Evolutionary conservation across 2,797 vertebrate species (phyloP), one percentile per base, ranked within the genome.

Genomic region (Hylomyscus alleni): DNA sequence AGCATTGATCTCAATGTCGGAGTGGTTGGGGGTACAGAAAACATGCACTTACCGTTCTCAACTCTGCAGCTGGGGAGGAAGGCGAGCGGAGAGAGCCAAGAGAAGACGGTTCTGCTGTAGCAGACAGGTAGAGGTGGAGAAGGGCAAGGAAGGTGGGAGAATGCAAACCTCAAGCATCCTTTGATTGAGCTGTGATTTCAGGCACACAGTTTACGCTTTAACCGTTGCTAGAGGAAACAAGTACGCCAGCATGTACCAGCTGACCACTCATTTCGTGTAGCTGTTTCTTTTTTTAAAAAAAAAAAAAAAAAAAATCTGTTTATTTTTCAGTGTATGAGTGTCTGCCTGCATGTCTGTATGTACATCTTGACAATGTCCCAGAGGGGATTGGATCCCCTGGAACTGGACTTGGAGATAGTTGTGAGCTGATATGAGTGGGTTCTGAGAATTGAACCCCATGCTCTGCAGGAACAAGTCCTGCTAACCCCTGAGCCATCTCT

Each of bases 1-100:
- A 95, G 31, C 12, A 29, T 80, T 80, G 52, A 72, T 91, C 34
- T 77, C 37, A 75, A 31, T 85, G 62, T 50, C 15, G 40, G 72
- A 69, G 19, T 73, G 13, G 24, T 69, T 58, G 47, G 44, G 37
- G 47, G 34, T 56, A 9, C 6, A 34, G 69, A 86, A 90, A 89
- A 84, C 31, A 17, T 31, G 2, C 14, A 81, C 50, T 76, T 10
- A 0, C 44, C 22, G 8, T 14, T 31, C 6, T 29, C 31, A 40
- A 4, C 22, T 14, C 0, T 54, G 24, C n/a, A 37, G 44, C 0
- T 89, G 17, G 37, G 44, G 4, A 73, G 24, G 0, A 20, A 65
- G 22, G 50, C 40, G 37, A 29, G 40, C 29, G 0, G 13, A 4
- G 0, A 19, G 80, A 84, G 7, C 47, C 88, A 62, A 15, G 0